Percentiles rank a stretch among this genome's conserved stretches.
phyloP scores from a whole-genome alignment of 1,140 invertebrate species.

The Polypedilum pembai region DNA sequence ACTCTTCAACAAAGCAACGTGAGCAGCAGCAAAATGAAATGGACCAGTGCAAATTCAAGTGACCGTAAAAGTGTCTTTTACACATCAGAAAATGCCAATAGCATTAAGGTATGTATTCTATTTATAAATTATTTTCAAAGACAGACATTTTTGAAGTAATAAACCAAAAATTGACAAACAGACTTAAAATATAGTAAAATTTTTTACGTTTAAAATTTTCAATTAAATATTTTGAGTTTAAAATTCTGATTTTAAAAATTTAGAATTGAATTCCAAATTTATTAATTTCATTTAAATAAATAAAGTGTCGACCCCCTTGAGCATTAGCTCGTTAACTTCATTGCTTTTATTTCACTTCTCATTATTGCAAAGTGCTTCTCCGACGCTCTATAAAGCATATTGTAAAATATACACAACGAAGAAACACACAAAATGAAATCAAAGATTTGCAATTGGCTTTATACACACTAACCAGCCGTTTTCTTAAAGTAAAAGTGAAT shows the following conservation, averaged over 20 bases:
- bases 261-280: too few species aligned
- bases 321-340: constrained; percentile 8
- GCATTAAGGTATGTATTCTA: constrained; percentile 2
- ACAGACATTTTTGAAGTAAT: too few species aligned
- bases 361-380: background rate
- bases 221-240: too few species aligned
- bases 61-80: constrained; percentile 26
- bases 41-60: constrained; percentile 23
- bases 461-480: too few species aligned
- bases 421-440: background rate
- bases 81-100: background rate
- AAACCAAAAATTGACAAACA: too few species aligned
- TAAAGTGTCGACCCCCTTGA: constrained; percentile 1
- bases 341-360: background rate
- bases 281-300: too few species aligned
- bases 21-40: constrained; percentile 18
- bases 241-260: too few species aligned
- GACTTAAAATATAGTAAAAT: too few species aligned
- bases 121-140: too few species aligned
- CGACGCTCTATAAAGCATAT: constrained; percentile 5
- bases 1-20: background rate
- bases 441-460: constrained; percentile 3
- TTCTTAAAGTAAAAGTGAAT: constrained; percentile 7
- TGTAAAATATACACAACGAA: background rate
- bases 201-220: too few species aligned